Conservation (phyloP, 2,888 invertebrate species). For the Cloeon dipterum region DNA sequence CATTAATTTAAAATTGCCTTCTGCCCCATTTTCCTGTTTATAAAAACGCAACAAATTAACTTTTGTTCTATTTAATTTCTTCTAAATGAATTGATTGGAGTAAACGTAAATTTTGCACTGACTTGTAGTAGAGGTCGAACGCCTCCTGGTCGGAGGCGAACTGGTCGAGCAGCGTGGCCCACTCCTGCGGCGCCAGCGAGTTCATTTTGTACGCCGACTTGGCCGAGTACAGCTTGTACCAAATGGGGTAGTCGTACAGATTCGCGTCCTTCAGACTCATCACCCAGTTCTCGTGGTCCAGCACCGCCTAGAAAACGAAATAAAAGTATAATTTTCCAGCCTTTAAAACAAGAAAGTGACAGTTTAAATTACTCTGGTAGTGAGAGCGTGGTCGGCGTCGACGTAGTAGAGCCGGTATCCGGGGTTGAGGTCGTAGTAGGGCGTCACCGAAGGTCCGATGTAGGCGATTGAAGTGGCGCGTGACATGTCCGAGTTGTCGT, state of each 20-base stretch:
- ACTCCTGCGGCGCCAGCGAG: slow-evolving; percentile 66
- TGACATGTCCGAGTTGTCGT: slow-evolving; percentile 58
- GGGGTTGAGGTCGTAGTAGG: slow-evolving; percentile 79
- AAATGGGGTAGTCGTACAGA: slow-evolving; percentile 66
- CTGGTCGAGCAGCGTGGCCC: slow-evolving; percentile 70
- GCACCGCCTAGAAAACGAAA: slow-evolving; percentile 38
- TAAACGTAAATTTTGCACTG: too few relatives aligned
- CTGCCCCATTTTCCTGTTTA: too few relatives aligned
- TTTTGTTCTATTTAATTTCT: too few relatives aligned
- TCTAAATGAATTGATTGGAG: too few relatives aligned
- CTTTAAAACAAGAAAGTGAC: slow-evolving; percentile 1
- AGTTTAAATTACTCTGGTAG: slow-evolving; percentile 39
- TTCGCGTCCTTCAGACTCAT: slow-evolving; percentile 90
- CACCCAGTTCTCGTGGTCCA: slow-evolving; percentile 90
- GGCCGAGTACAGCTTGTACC: slow-evolving; percentile 77
- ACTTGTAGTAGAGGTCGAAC: slow-evolving; percentile 80
- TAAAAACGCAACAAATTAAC: too few relatives aligned
- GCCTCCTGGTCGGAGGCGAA: slow-evolving; percentile 71
- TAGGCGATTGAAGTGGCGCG: slow-evolving; percentile 73
- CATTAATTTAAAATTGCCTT: too few relatives aligned
- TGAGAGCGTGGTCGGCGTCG: slow-evolving; percentile 71
- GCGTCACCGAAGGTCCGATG: slow-evolving; percentile 84
- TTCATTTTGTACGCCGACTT: slow-evolving; percentile 66
- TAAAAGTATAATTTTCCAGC: slow-evolving; percentile 7
- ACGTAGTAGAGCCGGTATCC: slow-evolving; percentile 90